phyloP scores from a whole-genome alignment of 2,113 vertebrate genomes.

The Cnemophilus loriae region DNA sequence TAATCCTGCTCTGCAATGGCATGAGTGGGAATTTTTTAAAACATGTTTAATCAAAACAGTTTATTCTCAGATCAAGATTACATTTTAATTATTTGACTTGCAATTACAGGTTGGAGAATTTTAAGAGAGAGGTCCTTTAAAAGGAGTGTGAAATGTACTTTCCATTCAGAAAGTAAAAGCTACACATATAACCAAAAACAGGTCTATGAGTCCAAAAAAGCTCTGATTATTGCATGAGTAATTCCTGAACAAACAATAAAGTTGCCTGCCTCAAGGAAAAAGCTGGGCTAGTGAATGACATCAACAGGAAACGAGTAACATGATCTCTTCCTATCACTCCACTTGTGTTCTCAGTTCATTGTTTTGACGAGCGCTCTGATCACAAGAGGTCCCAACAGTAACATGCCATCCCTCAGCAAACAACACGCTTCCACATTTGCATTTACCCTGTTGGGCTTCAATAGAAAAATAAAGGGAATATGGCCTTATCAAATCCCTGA shows the following conservation, averaged over 20 bases:
- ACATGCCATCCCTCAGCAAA: neutral
- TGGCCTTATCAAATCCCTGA: neutral
- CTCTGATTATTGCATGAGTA: neutral
- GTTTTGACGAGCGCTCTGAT: neutral
- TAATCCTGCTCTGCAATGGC: neutral
- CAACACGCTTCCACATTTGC: neutral
- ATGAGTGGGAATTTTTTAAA: neutral
- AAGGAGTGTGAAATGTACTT: neutral
- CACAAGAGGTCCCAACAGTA: neutral
- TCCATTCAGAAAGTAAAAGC: neutral
- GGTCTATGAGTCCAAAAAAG: neutral
- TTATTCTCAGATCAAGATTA: neutral
- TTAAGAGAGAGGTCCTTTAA: neutral
- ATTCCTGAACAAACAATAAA: conserved; percentile 34
- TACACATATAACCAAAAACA: neutral
- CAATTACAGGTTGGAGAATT: neutral
- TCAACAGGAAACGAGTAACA: conserved; percentile 36
- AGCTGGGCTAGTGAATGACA: neutral
- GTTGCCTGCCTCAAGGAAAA: conserved; percentile 22
- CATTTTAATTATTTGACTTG: neutral
- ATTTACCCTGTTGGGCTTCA: neutral
- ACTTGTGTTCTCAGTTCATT: neutral
- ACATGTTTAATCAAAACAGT: fast-evolving
- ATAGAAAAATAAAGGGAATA: neutral
- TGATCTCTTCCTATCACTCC: conserved; percentile 55